Evolutionary conservation across 2,113 vertebrate species (phyloP), one percentile per base, ranked within the genome.

Genomic region (Poeciliopsis occidentalis): DNA sequence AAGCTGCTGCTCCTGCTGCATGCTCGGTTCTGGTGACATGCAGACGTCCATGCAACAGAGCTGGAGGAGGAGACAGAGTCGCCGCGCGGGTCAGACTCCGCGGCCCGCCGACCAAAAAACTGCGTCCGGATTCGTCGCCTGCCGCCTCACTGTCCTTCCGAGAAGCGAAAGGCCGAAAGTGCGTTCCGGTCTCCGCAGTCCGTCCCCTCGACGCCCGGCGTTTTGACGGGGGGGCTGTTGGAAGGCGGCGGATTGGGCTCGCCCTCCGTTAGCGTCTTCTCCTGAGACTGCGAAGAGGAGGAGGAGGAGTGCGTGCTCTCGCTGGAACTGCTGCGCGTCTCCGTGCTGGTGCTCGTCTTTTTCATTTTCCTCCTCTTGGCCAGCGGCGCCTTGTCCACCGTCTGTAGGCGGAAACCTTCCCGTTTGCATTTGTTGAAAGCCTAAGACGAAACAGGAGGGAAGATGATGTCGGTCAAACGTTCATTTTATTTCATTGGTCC

Each of bases 331-430:
- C 97, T 98, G 88, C 97, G 97, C 0, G 97, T 99, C 87, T 99
- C 98, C 0, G 98, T 99, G 85, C 98, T 98, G 71, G 98, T 99
- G 92, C 98, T 99, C 0, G 97, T 98, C 92, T 98, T 98, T 76
- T 99, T 99, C 98, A 99, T 99, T 88, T 98, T 98, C 87, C 98
- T 95, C 81, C 98, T 95, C 91, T 99, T 99, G 13, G 98, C 98
- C 8, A 95, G 88, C 1, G 94, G 93, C 0, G 93, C 94, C 80
- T 94, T 94, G 88, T 99, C 97, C 70, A 99, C 97, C 4, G 97
- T 99, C 92, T 99, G 98, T 24, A 99, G 96, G 82, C 97, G 97
- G 91, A 99, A 99, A 26, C 98, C 98, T 92, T 99, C 97, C 64
- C 97, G 94, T 92, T 99, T 99, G 82, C 97, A 99, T 84, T 98